Evolutionary conservation across 2,113 vertebrate genomes (phyloP), one percentile per base, ranked within the genome.

Genomic region (Pseudolaguvia tuberculata): DNA sequence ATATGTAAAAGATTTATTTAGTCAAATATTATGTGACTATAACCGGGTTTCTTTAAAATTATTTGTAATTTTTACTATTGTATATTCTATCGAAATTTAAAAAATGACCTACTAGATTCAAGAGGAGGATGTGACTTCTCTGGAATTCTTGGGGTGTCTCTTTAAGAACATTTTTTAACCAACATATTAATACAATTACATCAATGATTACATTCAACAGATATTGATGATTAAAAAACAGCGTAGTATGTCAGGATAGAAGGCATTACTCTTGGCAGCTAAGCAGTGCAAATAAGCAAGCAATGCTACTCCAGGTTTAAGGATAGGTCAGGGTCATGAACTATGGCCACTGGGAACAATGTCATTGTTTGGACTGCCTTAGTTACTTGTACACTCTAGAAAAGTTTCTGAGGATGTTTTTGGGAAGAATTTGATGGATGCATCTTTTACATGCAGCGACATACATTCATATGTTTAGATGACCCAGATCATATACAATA

Each of bases 121-220:
- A 99, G 84, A 8, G 96, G 96, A 86, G 96, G 96, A 75, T 99
- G 96, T 70, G 96, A 95, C 70, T 92, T 96, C 86, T 96, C 95
- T 0, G 96, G 96, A 86, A 98, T 97, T 90, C 96, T 89, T 81
- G 95, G 96, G 87, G 93, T 97, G 85, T 97, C 96, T 88, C 96
- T 99, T 89, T 65, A 77, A 63, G 23, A 59, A 1, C 2, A 79
- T 51, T 21, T 53, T 52, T 66, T 27, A 66, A 48, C 42, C 48
- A 21, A 27, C n/a, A 45, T 62, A 35, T 62, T 23, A 55, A n/a
- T 52, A 17, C 53, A 15, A n/a, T 71, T 23, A 58, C 47, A 65
- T 31, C 57, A 53, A 21, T 25, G 21, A 50, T 50, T 39, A 55
- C 27, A 72, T 9, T 14, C 14, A 51, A 23, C 51, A 39, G 25